These are phyloP conservation scores for Catocala fraxini DNA, from an alignment of 2,888 invertebrate genomes.

Conservation along the genomic window DNA sequence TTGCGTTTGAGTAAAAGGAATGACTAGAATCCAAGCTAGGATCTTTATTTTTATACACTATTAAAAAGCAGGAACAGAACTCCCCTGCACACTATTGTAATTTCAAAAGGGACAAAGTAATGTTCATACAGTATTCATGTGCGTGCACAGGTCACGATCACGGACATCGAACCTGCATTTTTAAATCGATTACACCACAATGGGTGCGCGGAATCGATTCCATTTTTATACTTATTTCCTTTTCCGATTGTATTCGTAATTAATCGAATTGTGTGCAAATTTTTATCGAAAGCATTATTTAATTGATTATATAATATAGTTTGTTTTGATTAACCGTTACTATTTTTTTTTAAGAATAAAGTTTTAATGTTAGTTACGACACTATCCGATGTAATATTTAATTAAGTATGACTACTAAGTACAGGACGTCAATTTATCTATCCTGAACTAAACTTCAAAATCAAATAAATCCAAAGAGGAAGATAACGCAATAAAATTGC, in stretches of 20 bases:
- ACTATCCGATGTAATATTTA: too few species aligned
- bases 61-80: constrained; percentile 32
- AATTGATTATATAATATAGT: constrained; percentile 32
- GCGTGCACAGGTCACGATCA: constrained; percentile 83
- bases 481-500: constrained; percentile 78
- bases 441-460: constrained; percentile 19
- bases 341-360: too few species aligned
- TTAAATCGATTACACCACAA: constrained; percentile 78
- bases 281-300: constrained; percentile 38
- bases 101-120: constrained; percentile 61
- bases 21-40: too few species aligned
- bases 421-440: too few species aligned
- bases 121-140: constrained; percentile 82
- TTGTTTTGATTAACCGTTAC: constrained; percentile 18
- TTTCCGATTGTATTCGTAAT: constrained; percentile 66
- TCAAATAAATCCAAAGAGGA: constrained; percentile 66
- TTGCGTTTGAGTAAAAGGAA: too few species aligned
- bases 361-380: too few species aligned
- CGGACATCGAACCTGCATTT: constrained; percentile 82
- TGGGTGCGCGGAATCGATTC: constrained; percentile 65
- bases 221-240: constrained; percentile 68
- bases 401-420: too few species aligned
- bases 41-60: neutral
- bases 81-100: constrained; percentile 49
- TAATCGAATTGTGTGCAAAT: constrained; percentile 67